Conservation (phyloP, 35 echinoderm and acorn worm species). For the Lytechinus pictus region DNA sequence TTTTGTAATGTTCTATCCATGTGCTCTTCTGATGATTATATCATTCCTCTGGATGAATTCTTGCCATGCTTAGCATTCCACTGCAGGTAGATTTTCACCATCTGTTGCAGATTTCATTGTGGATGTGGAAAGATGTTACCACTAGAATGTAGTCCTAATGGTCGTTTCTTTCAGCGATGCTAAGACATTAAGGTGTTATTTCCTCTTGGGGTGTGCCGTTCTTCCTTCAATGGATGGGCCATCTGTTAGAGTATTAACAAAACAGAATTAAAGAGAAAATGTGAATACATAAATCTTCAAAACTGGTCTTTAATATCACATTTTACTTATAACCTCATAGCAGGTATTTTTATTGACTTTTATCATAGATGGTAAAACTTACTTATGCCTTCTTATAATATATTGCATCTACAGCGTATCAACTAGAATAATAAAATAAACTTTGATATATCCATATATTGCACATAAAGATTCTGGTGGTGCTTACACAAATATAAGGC, state of each 20-base stretch:
- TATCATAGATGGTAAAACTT: too few species aligned
- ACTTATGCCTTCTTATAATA: too few species aligned
- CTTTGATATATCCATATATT: not conserved
- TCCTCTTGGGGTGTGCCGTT: not conserved
- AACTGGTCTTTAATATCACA: not conserved
- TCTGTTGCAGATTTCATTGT: not conserved
- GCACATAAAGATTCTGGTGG: not conserved
- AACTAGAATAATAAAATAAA: too few species aligned
- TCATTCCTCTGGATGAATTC: not conserved
- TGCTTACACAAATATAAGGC: not conserved
- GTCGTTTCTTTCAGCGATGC: not conserved
- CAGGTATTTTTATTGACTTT: not conserved
- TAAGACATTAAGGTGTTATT: not conserved
- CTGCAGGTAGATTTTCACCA: not conserved
- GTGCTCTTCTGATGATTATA: not conserved
- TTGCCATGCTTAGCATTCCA: not conserved
- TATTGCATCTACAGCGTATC: too few species aligned
- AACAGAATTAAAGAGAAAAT: not conserved
- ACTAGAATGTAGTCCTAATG: not conserved
- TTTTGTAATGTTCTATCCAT: not conserved
- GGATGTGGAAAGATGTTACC: not conserved
- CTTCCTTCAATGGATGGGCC: not conserved
- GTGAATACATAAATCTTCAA: not conserved
- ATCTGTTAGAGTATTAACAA: not conserved
- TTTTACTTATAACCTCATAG: not conserved